Evolutionary conservation across 2,113 vertebrate genomes (phyloP).

Genomic region (Passer domesticus): DNA sequence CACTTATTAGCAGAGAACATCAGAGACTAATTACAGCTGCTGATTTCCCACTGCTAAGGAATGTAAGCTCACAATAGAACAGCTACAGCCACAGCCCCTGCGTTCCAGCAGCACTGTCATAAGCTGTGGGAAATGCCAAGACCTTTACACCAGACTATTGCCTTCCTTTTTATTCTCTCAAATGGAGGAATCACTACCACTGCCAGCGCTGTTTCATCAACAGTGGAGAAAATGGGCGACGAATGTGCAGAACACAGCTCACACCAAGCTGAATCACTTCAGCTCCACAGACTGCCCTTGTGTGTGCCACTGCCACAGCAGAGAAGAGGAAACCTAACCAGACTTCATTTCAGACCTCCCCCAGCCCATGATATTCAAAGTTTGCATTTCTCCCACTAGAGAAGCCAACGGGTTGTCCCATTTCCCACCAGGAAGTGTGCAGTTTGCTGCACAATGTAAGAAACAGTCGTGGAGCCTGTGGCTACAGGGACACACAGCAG

Average conservation of each 20-base stretch:
- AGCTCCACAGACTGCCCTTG: background rate
- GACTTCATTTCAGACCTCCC: background rate
- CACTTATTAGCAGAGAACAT: constrained; percentile 43
- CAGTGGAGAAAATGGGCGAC: background rate
- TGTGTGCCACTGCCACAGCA: background rate
- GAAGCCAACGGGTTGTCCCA: background rate
- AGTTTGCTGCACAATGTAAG: background rate
- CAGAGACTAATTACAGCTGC: constrained; percentile 48
- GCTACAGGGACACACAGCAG: background rate
- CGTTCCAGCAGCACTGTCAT: background rate
- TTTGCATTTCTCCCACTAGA: background rate
- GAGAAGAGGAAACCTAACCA: background rate
- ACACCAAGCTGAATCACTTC: background rate
- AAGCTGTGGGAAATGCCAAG: constrained; percentile 51
- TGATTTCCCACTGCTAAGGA: constrained; percentile 37
- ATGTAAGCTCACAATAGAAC: constrained; percentile 34
- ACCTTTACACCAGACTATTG: constrained; percentile 34
- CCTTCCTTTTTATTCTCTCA: constrained; percentile 6
- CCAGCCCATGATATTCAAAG: background rate
- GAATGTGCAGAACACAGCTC: background rate
- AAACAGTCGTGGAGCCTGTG: rapidly evolving
- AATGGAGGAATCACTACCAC: background rate
- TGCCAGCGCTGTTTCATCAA: constrained; percentile 7
- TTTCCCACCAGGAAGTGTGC: background rate
- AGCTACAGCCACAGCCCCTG: background rate